These are phyloP conservation scores for Enteromius radiatus DNA, from an alignment of 2,797 vertebrate species.

Conservation along the genomic window DNA sequence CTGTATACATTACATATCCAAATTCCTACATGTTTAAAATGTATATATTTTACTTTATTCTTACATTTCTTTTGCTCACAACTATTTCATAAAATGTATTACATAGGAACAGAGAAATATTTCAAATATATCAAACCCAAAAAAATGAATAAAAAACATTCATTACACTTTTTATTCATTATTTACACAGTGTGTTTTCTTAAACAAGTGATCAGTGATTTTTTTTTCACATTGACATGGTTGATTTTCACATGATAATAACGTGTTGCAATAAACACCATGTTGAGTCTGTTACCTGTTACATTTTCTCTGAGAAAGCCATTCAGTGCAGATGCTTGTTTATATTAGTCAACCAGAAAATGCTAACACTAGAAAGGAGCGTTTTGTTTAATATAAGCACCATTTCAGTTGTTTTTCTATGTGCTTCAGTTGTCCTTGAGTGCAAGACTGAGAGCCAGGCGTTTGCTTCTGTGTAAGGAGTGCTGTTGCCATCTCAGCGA, in stretches of 20 bases:
- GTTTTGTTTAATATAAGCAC: neutral
- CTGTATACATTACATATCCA: neutral
- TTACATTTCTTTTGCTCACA: neutral
- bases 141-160: too few relatives aligned
- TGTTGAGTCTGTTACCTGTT: neutral
- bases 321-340: neutral
- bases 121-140: too few relatives aligned
- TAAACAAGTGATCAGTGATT: neutral
- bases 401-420: neutral
- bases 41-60: neutral
- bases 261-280: neutral
- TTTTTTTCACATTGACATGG: neutral
- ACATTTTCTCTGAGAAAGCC: neutral
- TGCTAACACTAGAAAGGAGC: neutral
- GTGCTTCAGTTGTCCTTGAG: neutral
- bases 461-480: neutral
- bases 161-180: neutral
- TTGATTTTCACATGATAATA: neutral
- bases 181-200: neutral
- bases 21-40: neutral
- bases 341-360: neutral
- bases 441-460: neutral
- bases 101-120: neutral
- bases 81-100: neutral
- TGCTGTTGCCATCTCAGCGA: constrained; percentile 32